phyloP scores from a whole-genome alignment of 2,888 invertebrate species.

The Cecidostiba fungosa region DNA sequence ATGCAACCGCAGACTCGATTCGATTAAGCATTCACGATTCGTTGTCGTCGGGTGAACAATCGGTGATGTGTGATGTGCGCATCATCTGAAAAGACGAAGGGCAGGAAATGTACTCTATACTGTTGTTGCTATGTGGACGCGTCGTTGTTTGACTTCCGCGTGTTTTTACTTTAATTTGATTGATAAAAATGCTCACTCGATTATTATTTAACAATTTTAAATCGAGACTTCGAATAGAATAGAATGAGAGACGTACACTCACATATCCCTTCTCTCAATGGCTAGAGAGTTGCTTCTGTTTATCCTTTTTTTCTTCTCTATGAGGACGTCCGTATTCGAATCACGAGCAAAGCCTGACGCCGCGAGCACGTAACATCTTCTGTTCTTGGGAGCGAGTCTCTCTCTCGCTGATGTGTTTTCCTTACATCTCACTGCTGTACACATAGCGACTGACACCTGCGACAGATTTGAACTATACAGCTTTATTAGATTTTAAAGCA shows the following conservation, averaged over 20 bases:
- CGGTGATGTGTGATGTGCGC: not conserved
- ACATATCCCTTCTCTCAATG: not conserved
- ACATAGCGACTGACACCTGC: constrained; percentile 11
- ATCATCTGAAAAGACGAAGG: not conserved
- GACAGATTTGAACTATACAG: constrained; percentile 7
- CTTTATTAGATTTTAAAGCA: constrained; percentile 36
- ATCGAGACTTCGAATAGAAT: not conserved
- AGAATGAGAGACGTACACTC: too few species aligned
- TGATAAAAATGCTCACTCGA: too few species aligned
- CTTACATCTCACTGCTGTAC: constrained; percentile 25
- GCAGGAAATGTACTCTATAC: not conserved
- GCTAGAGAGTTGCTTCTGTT: constrained; percentile 7
- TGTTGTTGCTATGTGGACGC: not conserved
- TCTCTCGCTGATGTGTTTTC: constrained; percentile 40
- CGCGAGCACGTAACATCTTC: constrained; percentile 79
- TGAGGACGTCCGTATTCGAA: constrained; percentile 66
- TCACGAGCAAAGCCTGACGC: constrained; percentile 68
- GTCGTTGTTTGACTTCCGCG: constrained; percentile 20
- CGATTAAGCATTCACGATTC: constrained; percentile 39
- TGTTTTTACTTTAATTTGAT: too few species aligned
- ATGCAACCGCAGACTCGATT: not conserved
- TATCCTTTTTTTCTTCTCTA: constrained; percentile 43
- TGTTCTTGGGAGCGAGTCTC: constrained; percentile 75
- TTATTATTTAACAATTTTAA: too few species aligned
- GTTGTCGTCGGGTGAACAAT: constrained; percentile 30